Evolutionary conservation across 2,888 invertebrate species (phyloP).

Genomic region (Lasioglossum marginatum): DNA sequence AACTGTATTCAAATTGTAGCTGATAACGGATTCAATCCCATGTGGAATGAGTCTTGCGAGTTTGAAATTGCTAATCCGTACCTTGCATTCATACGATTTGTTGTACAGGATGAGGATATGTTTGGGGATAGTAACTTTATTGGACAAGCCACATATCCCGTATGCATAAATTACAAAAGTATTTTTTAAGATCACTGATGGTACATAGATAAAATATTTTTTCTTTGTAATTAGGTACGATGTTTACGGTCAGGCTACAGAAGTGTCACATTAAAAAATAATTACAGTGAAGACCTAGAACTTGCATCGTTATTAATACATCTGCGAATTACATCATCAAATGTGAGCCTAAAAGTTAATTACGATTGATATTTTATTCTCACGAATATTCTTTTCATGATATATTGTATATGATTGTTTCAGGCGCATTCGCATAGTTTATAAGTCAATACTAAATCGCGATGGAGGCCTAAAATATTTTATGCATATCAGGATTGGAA

Average conservation of each 20-base stretch:
- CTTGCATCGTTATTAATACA: constrained; percentile 95
- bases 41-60: constrained; percentile 95
- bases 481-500: constrained; percentile 17
- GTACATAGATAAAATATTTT: constrained; percentile 5
- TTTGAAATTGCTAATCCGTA: constrained; percentile 93
- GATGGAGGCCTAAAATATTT: not conserved
- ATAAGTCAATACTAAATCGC: constrained; percentile 30
- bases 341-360: constrained; percentile 45
- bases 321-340: constrained; percentile 87
- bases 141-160: constrained; percentile 97
- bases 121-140: constrained; percentile 98
- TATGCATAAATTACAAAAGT: constrained; percentile 84
- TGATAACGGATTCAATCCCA: constrained; percentile 97
- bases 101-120: constrained; percentile 97
- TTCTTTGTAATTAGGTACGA: constrained; percentile 85
- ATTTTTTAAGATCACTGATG: constrained; percentile 22
- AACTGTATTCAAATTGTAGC: constrained; percentile 84
- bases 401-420: constrained; percentile 11
- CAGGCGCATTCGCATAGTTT: constrained; percentile 35
- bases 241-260: constrained; percentile 94
- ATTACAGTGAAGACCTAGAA: constrained; percentile 96
- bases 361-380: not conserved
- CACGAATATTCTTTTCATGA: not conserved
- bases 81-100: constrained; percentile 93
- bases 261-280: constrained; percentile 95